phyloP scores from a whole-genome alignment of 2,888 invertebrate genomes.

The Coecobrya sp. region DNA sequence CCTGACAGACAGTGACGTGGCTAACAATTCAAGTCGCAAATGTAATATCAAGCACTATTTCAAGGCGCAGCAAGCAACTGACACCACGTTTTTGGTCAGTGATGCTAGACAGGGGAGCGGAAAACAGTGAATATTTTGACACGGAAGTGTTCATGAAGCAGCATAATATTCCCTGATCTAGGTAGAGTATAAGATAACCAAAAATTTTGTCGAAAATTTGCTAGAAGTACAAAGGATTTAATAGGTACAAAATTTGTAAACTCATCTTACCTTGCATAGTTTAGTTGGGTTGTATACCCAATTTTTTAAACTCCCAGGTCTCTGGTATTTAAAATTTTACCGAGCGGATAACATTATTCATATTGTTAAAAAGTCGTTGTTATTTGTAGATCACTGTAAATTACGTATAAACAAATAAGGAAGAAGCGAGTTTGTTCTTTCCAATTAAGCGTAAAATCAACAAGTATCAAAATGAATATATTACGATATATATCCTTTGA shows the following conservation, averaged over 20 bases:
- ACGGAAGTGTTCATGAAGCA: slow-evolving; percentile 9
- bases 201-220: not conserved
- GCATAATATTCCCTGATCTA: not conserved
- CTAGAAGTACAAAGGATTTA: not conserved
- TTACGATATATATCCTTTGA: too few species aligned
- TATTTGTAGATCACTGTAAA: too few species aligned
- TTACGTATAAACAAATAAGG: not conserved
- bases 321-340: not conserved
- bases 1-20: slow-evolving; percentile 24
- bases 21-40: slow-evolving; percentile 1
- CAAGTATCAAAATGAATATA: too few species aligned
- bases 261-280: not conserved
- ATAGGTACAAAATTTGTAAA: not conserved
- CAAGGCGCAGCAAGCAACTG: slow-evolving; percentile 40
- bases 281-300: too few species aligned
- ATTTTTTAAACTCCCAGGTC: too few species aligned
- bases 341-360: not conserved
- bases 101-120: not conserved
- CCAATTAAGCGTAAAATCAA: slow-evolving; percentile 9
- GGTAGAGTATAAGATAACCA: too few species aligned
- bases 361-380: too few species aligned
- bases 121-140: not conserved
- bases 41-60: slow-evolving; percentile 5
- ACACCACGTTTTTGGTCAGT: not conserved
- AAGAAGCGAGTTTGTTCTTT: not conserved